phyloP scores from a whole-genome alignment of 2,888 invertebrate species.

The Hofmannophila pseudospretella region DNA sequence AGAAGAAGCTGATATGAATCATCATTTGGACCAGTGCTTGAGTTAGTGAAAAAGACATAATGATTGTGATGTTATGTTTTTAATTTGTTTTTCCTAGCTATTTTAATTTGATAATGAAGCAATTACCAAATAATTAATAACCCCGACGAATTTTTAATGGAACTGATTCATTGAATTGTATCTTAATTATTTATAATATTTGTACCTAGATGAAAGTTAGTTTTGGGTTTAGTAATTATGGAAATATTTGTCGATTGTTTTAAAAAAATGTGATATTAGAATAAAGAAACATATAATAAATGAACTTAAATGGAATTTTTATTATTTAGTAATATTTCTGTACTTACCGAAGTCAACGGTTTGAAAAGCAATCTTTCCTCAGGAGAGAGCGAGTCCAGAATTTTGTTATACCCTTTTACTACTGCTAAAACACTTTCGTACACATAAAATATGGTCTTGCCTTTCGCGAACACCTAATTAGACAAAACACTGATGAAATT shows the following conservation, averaged over 20 bases:
- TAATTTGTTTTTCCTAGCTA: not conserved
- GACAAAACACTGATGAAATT: constrained; percentile 17
- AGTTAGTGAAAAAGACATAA: constrained; percentile 12
- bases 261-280: constrained; percentile 35
- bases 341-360: constrained; percentile 80
- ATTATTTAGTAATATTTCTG: constrained; percentile 3
- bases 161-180: too few species aligned
- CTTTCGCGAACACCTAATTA: constrained; percentile 81
- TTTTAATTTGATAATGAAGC: too few species aligned
- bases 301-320: too few species aligned
- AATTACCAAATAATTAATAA: too few species aligned
- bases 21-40: constrained; percentile 75
- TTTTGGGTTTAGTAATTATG: too few species aligned
- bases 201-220: too few species aligned
- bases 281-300: too few species aligned
- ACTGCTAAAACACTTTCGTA: constrained; percentile 85
- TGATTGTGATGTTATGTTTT: not conserved
- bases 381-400: constrained; percentile 84
- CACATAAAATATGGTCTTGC: constrained; percentile 77
- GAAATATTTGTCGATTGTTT: too few species aligned
- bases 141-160: too few species aligned
- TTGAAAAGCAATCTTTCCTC: constrained; percentile 88
- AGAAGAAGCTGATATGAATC: constrained; percentile 72
- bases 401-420: constrained; percentile 86
- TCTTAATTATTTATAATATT: too few species aligned